These are phyloP conservation scores for Aethes cnicana DNA, from an alignment of 2,888 invertebrate genomes.

Conservation along the genomic window DNA sequence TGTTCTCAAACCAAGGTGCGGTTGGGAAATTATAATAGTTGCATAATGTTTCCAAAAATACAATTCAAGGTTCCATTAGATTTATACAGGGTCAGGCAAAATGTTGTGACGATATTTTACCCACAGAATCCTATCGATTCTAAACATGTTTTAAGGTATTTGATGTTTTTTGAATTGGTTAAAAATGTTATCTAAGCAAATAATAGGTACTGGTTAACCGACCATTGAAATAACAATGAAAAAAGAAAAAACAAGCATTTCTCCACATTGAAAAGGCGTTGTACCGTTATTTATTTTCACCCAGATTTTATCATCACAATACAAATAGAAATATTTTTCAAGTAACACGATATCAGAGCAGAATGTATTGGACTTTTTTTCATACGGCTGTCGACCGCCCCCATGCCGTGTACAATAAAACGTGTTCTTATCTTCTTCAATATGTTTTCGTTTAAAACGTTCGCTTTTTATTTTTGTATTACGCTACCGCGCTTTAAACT, in stretches of 20 bases:
- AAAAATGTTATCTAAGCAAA: no score
- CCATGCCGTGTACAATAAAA: conserved; percentile 66
- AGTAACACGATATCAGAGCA: conserved; percentile 43
- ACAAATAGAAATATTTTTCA: conserved; percentile 34
- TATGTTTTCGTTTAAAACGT: conserved; percentile 69
- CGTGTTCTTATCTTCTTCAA: conserved; percentile 63
- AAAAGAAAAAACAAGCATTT: neutral
- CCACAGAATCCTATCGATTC: no score
- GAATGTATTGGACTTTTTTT: conserved; percentile 44
- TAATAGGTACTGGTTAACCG: no score
- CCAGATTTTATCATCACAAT: conserved; percentile 29
- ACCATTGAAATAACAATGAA: neutral
- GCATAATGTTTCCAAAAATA: neutral
- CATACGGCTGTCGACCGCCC: conserved; percentile 54
- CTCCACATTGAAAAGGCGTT: conserved; percentile 1
- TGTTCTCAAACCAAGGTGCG: conserved; percentile 26
- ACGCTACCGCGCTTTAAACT: conserved; percentile 49
- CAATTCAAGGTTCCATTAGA: conserved; percentile 1
- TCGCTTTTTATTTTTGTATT: conserved; percentile 61
- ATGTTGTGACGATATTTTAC: no score
- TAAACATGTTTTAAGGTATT: no score
- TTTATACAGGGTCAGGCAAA: no score
- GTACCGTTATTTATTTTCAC: conserved; percentile 13
- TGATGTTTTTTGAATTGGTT: no score
- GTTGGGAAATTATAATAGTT: conserved; percentile 15